Evolutionary conservation across 2,888 invertebrate genomes (phyloP).

Genomic region (Andrena camellia): DNA sequence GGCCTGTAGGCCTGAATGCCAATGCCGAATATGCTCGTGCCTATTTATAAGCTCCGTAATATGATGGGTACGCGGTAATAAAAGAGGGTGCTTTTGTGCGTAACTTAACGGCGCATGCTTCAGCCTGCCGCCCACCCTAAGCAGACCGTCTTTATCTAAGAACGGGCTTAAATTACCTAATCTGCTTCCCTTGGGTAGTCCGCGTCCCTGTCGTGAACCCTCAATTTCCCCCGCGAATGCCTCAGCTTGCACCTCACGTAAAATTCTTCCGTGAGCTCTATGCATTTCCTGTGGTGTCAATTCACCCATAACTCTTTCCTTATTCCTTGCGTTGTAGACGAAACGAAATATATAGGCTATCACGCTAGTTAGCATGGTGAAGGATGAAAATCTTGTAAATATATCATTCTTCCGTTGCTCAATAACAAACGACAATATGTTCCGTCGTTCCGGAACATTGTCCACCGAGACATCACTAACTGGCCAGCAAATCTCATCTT

Average conservation of each 20-base stretch:
- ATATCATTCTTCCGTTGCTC: no score
- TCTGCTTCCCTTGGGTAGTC: background rate
- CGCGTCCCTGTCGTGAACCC: background rate
- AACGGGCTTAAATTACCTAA: background rate
- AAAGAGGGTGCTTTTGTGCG: background rate
- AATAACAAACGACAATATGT: no score
- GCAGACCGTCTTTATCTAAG: background rate
- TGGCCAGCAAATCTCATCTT: no score
- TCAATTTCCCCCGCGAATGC: background rate
- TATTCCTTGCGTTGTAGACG: background rate
- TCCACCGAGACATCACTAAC: no score
- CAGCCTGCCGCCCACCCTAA: background rate
- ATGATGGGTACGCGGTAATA: background rate
- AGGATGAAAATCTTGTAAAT: background rate
- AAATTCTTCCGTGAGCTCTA: background rate
- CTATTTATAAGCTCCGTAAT: background rate
- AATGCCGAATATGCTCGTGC: background rate
- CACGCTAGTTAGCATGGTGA: background rate
- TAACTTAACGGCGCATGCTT: background rate
- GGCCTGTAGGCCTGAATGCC: background rate
- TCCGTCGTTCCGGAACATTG: no score
- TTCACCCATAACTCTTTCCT: background rate
- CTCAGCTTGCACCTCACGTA: background rate
- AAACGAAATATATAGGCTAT: slow-evolving; percentile 16
- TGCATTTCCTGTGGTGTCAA: background rate